Evolutionary conservation across 2,797 vertebrate species (phyloP).

Genomic region (Crenichthys baileyi): DNA sequence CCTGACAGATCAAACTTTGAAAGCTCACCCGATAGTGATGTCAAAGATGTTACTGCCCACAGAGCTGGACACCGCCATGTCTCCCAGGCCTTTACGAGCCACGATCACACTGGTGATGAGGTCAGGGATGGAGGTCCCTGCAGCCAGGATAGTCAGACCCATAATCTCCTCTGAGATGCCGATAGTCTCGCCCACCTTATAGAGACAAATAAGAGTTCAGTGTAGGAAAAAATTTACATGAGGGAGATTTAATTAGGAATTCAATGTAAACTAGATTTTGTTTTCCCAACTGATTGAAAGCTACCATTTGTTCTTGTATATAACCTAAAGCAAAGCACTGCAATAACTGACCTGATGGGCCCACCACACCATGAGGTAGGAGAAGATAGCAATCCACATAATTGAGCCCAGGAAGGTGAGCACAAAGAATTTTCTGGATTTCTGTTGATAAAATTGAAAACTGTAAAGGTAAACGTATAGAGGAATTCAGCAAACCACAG

Average conservation of each 20-base stretch:
- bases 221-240: background rate
- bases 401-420: conserved; percentile 93
- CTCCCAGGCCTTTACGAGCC: conserved; percentile 94
- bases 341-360: conserved; percentile 90
- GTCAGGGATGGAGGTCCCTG: conserved; percentile 96
- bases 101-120: conserved; percentile 98
- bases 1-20: background rate
- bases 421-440: conserved; percentile 86
- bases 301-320: background rate
- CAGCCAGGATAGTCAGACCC: conserved; percentile 95
- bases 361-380: conserved; percentile 99
- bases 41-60: conserved; percentile 99
- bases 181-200: conserved; percentile 94
- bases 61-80: conserved; percentile 98
- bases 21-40: conserved; percentile 95
- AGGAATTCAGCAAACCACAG: background rate
- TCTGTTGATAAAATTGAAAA: conserved; percentile 74
- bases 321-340: background rate
- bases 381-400: conserved; percentile 91
- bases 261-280: background rate
- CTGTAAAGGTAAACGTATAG: conserved; percentile 3
- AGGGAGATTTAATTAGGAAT: background rate
- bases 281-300: background rate
- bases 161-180: conserved; percentile 98
- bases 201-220: background rate